Percentiles rank a stretch among this genome's conserved stretches.
Conservation (phyloP, 2,113 vertebrate species). For the Aegithalos caudatus region DNA sequence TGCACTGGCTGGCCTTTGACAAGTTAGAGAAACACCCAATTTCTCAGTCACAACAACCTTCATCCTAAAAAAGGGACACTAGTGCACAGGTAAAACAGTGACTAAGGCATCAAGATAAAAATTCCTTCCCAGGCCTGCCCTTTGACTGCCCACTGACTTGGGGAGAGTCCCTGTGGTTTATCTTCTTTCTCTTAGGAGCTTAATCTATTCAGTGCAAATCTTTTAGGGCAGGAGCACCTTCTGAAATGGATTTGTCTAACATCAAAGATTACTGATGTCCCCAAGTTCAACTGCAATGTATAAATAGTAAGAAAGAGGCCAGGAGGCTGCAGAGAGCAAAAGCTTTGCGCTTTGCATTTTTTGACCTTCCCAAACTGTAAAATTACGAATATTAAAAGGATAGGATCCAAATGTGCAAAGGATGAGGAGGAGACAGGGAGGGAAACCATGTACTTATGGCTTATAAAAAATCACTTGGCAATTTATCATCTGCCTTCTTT, state of each 20-base stretch:
- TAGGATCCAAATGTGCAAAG: not conserved
- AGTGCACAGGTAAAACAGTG: not conserved
- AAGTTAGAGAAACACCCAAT: not conserved
- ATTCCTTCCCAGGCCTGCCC: not conserved
- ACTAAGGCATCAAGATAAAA: not conserved
- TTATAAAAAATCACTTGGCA: not conserved
- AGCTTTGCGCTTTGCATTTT: not conserved
- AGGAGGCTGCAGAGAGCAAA: not conserved
- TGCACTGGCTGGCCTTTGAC: not conserved
- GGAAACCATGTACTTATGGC: not conserved
- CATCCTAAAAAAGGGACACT: not conserved
- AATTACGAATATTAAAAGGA: not conserved
- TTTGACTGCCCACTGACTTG: not conserved
- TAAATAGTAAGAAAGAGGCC: not conserved
- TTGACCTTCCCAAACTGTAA: not conserved
- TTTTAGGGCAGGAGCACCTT: not conserved
- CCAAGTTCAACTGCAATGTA: not conserved
- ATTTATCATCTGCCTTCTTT: not conserved
- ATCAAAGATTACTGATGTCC: not conserved
- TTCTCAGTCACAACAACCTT: not conserved
- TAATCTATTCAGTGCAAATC: not conserved
- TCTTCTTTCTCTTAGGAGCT: not conserved
- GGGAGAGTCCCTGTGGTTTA: not conserved
- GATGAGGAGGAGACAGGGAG: not conserved
- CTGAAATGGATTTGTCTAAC: not conserved